A percentile compares a stretch with the other conserved stretches of the same genome.
Conservation (phyloP, 2,797 vertebrate genomes). For the Diplodus sargus region DNA sequence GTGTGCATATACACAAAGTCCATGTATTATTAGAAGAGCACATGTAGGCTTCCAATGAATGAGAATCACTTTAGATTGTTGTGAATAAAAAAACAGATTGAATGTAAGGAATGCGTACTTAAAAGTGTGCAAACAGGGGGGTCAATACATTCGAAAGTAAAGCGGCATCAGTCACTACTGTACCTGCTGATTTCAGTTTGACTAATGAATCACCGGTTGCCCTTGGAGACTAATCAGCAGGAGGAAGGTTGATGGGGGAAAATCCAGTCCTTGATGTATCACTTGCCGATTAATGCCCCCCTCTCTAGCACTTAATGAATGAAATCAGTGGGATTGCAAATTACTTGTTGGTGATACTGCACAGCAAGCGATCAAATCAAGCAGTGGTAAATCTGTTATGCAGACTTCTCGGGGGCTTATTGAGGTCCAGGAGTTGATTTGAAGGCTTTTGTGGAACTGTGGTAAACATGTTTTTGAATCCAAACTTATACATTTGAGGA, state of each 20-base stretch:
- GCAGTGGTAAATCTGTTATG: constrained; percentile 43
- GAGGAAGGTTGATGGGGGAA: constrained; percentile 58
- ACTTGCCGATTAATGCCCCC: constrained; percentile 53
- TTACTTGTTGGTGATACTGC: constrained; percentile 54
- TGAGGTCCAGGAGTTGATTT: constrained; percentile 32
- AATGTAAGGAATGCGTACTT: background rate
- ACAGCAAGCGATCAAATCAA: constrained; percentile 26
- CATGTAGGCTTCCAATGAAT: background rate
- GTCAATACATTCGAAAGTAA: constrained; percentile 29
- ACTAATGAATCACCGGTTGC: constrained; percentile 63
- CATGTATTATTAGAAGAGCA: background rate
- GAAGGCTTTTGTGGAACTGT: constrained; percentile 4
- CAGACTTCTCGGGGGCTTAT: constrained; percentile 17
- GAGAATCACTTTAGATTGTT: background rate
- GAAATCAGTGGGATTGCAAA: constrained; percentile 58
- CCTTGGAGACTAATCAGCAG: constrained; percentile 76
- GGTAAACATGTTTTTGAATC: constrained; percentile 13
- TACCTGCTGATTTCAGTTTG: constrained; percentile 61
- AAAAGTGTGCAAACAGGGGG: background rate
- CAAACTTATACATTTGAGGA: constrained; percentile 22
- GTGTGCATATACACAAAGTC: too few species aligned
- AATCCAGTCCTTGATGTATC: constrained; percentile 69
- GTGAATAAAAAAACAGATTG: background rate
- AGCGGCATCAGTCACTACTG: constrained; percentile 48
- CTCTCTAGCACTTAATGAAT: constrained; percentile 55